These are phyloP conservation scores for Geotrupes spiniger DNA, from an alignment of 2,888 invertebrate species.

Conservation along the genomic window DNA sequence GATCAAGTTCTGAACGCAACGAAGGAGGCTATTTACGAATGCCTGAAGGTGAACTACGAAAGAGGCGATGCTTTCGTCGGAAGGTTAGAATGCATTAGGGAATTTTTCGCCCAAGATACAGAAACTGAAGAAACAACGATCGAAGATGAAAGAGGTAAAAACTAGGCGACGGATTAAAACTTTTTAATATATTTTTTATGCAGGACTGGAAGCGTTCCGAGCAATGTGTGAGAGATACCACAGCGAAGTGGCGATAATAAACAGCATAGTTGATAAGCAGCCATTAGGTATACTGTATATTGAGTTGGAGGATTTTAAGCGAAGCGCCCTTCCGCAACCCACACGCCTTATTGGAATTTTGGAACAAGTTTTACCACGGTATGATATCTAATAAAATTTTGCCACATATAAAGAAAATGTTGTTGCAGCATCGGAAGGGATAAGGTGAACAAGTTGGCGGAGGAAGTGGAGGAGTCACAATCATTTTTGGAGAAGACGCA, in stretches of 20 bases:
- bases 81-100: conserved; percentile 63
- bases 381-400: conserved; percentile 34
- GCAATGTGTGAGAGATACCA: conserved; percentile 66
- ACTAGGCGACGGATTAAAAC: background rate
- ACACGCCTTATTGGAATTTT: conserved; percentile 65
- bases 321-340: conserved; percentile 69
- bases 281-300: conserved; percentile 72
- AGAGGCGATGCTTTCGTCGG: conserved; percentile 62
- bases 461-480: conserved; percentile 63
- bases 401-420: background rate
- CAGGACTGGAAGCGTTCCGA: conserved; percentile 63
- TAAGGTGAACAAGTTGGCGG: conserved; percentile 55
- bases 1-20: conserved; percentile 58
- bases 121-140: conserved; percentile 62
- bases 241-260: conserved; percentile 65
- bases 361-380: conserved; percentile 64
- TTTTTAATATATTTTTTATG: conserved; percentile 11
- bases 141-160: conserved; percentile 58
- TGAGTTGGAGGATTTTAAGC: conserved; percentile 68
- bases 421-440: conserved; percentile 60
- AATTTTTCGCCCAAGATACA: conserved; percentile 69
- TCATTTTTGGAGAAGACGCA: conserved; percentile 65
- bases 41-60: conserved; percentile 61
- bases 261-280: conserved; percentile 64
- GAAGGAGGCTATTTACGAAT: conserved; percentile 57